Conservation (phyloP, 1,140 invertebrate genomes). For the Cherax destructor region DNA sequence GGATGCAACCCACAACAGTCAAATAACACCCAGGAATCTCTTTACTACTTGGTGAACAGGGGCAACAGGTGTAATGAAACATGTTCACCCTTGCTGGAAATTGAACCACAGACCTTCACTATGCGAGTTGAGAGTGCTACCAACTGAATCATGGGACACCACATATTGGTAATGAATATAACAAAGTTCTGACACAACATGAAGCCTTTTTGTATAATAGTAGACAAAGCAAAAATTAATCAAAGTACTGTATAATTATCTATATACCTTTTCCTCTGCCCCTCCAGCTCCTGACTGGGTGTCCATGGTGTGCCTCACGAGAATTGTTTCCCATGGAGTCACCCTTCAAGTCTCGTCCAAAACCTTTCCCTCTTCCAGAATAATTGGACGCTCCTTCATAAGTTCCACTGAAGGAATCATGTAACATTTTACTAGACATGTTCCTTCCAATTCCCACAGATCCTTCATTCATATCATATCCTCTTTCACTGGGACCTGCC, state of each 20-base stretch:
- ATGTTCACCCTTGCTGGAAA: too few species aligned
- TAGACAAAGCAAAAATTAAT: too few species aligned
- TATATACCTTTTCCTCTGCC: neutral
- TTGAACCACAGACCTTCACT: too few species aligned
- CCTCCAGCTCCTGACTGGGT: neutral
- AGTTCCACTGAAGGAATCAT: neutral
- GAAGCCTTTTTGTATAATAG: too few species aligned
- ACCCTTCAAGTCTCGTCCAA: neutral
- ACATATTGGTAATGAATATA: too few species aligned
- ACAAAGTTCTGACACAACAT: too few species aligned
- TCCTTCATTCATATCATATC: neutral
- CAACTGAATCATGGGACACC: too few species aligned
- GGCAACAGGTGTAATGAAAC: too few species aligned
- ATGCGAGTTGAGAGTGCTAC: too few species aligned
- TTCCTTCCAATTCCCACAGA: neutral
- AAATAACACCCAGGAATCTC: too few species aligned
- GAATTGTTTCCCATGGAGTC: neutral
- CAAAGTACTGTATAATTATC: neutral
- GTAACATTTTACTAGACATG: neutral
- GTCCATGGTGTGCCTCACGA: neutral
- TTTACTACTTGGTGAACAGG: too few species aligned
- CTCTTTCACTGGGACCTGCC: neutral
- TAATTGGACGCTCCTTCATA: neutral
- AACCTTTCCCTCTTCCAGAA: neutral
- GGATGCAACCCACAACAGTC: too few species aligned